A percentile compares a stretch with the other conserved stretches of the same genome.
phyloP scores from a whole-genome alignment of 2,888 invertebrate species.

The Andrena trimmerana region DNA sequence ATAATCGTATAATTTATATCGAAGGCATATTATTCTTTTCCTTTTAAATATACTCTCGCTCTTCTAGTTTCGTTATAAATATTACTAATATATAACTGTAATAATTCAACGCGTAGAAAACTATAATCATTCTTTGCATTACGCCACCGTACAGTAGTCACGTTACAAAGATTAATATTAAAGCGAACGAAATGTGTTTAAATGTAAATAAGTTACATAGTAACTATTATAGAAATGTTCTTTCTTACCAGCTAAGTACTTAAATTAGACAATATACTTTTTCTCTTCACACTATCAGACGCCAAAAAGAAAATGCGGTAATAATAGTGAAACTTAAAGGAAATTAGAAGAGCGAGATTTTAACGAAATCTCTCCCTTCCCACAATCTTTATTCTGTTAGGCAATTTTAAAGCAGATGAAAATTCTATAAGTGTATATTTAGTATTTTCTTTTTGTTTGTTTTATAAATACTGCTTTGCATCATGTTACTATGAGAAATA shows the following conservation, averaged over 20 bases:
- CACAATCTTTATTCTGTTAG: conserved; percentile 43
- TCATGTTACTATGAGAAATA: conserved; percentile 45
- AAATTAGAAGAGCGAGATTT: conserved; percentile 61
- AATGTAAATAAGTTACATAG: conserved; percentile 52
- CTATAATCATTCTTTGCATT: conserved; percentile 17
- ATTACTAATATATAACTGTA: conserved; percentile 35
- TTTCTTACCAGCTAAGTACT: conserved; percentile 48
- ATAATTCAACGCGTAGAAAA: conserved; percentile 16
- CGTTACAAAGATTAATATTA: conserved; percentile 24
- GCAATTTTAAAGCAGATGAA: conserved; percentile 54
- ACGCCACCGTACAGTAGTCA: conserved; percentile 1
- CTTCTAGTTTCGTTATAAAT: conserved; percentile 46
- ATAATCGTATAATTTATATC: conserved; percentile 50
- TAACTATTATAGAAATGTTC: conserved; percentile 42
- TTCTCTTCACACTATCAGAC: conserved; percentile 15
- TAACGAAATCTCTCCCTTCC: conserved; percentile 38
- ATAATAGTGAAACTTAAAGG: conserved; percentile 14
- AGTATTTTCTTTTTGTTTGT: conserved; percentile 33
- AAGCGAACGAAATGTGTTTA: conserved; percentile 26
- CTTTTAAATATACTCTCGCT: conserved; percentile 50
- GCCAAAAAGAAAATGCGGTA: conserved; percentile 20
- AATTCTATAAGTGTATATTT: conserved; percentile 46
- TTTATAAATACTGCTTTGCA: conserved; percentile 52
- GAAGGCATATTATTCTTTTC: conserved; percentile 43
- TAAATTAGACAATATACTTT: conserved; percentile 46